Base-by-base conservation (phyloP, 2,113 vertebrate species). In the Rhodinocichla rosea region DNA sequence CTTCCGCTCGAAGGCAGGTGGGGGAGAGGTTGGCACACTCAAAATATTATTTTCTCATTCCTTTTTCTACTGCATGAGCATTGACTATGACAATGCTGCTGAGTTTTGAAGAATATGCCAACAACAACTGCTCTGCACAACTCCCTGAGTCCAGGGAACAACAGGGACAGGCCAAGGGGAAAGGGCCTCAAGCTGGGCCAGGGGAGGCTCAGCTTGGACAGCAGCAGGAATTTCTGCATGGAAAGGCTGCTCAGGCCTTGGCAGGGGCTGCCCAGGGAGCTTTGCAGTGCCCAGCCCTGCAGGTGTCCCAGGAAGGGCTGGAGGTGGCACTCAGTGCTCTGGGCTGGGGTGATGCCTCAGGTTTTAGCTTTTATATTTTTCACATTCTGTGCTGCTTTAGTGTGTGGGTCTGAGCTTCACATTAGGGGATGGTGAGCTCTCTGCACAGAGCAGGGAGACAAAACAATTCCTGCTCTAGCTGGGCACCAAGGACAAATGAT, bases 21-120 rank as follows among this genome's bases (percentile, higher is more conserved):
- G 3, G 49, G 69, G 33, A 91, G 16, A 81, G 35, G 30, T 1
- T 11, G 33, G 33, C 53, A 63, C 39, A 47, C 33, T 30, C 14
- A 11, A 56, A 74, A 22, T 15, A 33, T 8, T 45, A 59, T 11
- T 71, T 81, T 55, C 83, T 32, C 13, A 16, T 42, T 50, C 6
- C 2, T 24, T 2, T 64, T 77, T 52, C 47, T 49, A 30, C 28
- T 52, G 52, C 7, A 3, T 9, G 3, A 57, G 39, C 21, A 64
- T 1, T 44, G n/a, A 60, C 19, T 4, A 3, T 35, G 45, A 12
- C 53, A 42, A 13, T 17, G 23, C 32, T 1, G 0, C 47, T 37
- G 56, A 71, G 49, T n/a, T 93, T 37, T 32, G 28, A 68, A 75
- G 69, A 82, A 42, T 5, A 75, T 14, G 30, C 44, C 7, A 1